Base-by-base conservation (phyloP, 2,888 invertebrate genomes). In the Protonemura montana region DNA sequence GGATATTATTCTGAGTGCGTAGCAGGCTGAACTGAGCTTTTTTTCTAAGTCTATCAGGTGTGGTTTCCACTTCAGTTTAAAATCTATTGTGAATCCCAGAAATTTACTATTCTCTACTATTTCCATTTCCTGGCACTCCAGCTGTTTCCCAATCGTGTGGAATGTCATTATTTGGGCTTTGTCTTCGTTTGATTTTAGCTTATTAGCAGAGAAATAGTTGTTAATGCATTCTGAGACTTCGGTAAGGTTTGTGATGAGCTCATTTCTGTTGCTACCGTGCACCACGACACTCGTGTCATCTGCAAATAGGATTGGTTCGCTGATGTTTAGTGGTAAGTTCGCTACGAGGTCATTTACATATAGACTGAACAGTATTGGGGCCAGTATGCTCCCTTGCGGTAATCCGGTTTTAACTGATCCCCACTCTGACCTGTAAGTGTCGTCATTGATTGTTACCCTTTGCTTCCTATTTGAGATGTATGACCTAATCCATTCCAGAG, bases 251-350 rank as follows among this genome's bases (percentile, higher is more conserved):
- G 27, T 27, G 16, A 16, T 27, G n/a, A 80, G 27, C 16, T 80
- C 80, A 26, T 80, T 28, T 16, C 16, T 16, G 28, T 27, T 28
- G 25, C 16, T 28, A 16, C 80, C 80, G 16, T 27, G n/a, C 3
- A 83, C 28, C 25, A 83, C 42, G 13, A 83, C 83, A 42, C 83
- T 59, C 16, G 83, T 59, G 28, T 80, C 80, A 80, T 80, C 80
- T 28, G 80, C 80, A 80, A 80, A 80, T 27, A 80, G 16, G n/a
- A 80, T 27, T 13, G 42, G 42, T 42, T 41, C 13, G n/a, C 82
- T 13, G 25, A 59, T 27, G 26, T 1, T 25, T 21, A 21, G 21
- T 13, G 82, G 26, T 42, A 83, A 25, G n/a, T 83, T 35, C n/a
- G n/a, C 41, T 42, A 42, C 7, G 41, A 59, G 26, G n/a, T 35